Evolutionary conservation across 2,113 vertebrate species (phyloP).

Genomic region (Gulo gulo): DNA sequence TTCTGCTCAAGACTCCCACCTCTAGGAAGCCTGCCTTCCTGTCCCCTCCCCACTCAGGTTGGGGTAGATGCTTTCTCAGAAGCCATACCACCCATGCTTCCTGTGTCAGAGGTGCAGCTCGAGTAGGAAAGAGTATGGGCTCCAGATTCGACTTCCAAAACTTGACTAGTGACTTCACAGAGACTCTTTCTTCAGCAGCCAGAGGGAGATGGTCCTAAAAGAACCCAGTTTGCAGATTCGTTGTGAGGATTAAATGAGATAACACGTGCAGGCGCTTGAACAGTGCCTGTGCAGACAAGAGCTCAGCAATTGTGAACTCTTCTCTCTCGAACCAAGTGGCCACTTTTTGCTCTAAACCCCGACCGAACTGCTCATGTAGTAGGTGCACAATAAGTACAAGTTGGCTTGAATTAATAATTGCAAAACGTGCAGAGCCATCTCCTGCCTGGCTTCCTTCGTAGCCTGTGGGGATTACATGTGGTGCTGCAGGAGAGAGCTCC

Average conservation of each 20-base stretch:
- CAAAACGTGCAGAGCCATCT: background rate
- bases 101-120: background rate
- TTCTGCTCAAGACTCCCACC: background rate
- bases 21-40: background rate
- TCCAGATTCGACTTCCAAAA: background rate
- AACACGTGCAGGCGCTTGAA: fast-evolving
- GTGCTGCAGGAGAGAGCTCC: background rate
- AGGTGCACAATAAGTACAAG: background rate
- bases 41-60: too few species aligned
- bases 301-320: background rate
- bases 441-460: background rate
- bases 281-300: fast-evolving
- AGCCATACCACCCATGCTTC: background rate
- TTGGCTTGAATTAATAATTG: too few species aligned
- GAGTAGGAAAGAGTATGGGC: background rate
- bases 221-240: background rate
- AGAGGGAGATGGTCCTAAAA: too few species aligned
- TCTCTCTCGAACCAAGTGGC: fast-evolving
- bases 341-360: fast-evolving
- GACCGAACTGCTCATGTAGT: background rate
- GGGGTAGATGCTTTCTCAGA: background rate
- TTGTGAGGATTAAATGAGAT: background rate
- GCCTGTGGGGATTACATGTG: fast-evolving
- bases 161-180: background rate
- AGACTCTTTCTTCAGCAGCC: background rate